These are phyloP conservation scores for Mus pahari DNA, from an alignment of 2,113 vertebrate genomes.

Conservation along the genomic window DNA sequence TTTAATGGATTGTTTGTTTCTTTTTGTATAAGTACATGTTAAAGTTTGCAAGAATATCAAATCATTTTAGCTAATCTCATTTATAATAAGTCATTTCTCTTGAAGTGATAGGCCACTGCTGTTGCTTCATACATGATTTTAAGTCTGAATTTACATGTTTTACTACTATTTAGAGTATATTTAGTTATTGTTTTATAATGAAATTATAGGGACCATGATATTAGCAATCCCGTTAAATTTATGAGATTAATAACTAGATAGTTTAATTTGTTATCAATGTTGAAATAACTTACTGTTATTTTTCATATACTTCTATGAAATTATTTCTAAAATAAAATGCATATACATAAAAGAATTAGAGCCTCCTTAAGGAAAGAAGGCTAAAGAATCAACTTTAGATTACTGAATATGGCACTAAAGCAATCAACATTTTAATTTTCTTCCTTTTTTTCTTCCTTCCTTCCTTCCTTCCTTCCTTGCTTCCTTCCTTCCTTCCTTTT, in stretches of 20 bases:
- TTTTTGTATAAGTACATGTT: slow-evolving; percentile 31
- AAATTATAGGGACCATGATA: slow-evolving; percentile 9
- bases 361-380: slow-evolving; percentile 30
- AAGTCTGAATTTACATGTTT: background rate
- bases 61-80: slow-evolving; percentile 39
- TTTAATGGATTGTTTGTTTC: slow-evolving; percentile 34
- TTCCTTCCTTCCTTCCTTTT: too few relatives aligned
- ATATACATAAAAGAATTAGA: slow-evolving; percentile 28
- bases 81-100: slow-evolving; percentile 45
- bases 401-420: background rate
- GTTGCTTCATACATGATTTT: background rate
- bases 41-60: background rate
- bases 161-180: background rate
- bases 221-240: background rate
- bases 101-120: background rate
- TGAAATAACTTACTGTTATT: slow-evolving; percentile 34
- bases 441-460: background rate
- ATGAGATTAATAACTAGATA: slow-evolving; percentile 1
- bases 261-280: background rate
- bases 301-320: background rate
- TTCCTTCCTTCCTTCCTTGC: too few relatives aligned
- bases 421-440: background rate
- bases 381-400: slow-evolving; percentile 49
- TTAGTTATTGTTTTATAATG: background rate
- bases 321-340: slow-evolving; percentile 37